Conservation (phyloP, 30 jellyfish, hydroid and myxozoan genomes). For the Chironex yamaguchii region DNA sequence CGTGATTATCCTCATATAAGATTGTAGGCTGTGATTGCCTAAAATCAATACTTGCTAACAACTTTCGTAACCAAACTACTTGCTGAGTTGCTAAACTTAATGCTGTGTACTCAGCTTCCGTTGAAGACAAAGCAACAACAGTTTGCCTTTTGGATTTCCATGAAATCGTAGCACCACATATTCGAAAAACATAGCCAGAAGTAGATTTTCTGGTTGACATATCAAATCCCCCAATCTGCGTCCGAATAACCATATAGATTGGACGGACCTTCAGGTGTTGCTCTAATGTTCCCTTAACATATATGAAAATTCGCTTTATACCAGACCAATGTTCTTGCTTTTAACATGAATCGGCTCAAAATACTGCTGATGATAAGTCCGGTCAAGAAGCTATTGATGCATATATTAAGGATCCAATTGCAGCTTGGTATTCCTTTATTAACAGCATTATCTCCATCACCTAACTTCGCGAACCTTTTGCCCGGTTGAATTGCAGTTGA, state of each 20-base stretch:
- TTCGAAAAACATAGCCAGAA: no score
- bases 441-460: conserved; percentile 54
- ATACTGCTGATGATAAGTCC: conserved; percentile 18
- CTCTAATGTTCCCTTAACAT: no score
- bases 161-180: no score
- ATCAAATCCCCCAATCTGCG: conserved; percentile 24
- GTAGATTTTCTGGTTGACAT: no score
- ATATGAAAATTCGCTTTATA: neutral
- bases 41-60: no score
- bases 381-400: conserved; percentile 70
- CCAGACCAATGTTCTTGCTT: conserved; percentile 30
- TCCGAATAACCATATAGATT: neutral
- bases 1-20: no score
- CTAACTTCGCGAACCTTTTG: conserved; percentile 32
- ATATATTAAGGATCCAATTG: conserved; percentile 62
- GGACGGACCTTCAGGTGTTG: neutral
- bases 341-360: conserved; percentile 48
- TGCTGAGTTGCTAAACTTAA: no score
- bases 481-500: conserved; percentile 69
- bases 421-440: conserved; percentile 66
- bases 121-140: no score
- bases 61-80: no score
- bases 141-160: no score
- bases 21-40: no score
- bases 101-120: no score